Evolutionary conservation across 1,140 invertebrate genomes (phyloP).

Genomic region (Eumeta japonica): DNA sequence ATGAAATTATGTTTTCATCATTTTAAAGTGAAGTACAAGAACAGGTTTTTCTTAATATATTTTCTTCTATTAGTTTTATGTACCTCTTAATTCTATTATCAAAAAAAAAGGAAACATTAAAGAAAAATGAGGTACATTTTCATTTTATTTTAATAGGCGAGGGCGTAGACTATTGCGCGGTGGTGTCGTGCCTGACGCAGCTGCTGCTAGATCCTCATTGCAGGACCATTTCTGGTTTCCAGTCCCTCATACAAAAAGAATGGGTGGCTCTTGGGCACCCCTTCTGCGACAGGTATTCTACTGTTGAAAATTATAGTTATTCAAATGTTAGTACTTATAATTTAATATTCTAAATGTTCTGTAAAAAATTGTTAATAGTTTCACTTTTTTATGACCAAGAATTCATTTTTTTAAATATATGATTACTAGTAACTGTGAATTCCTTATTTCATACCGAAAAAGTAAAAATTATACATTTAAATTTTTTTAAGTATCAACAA

Average conservation of each 20-base stretch:
- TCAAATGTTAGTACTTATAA: too few relatives aligned
- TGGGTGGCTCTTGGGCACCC: slow-evolving; percentile 91
- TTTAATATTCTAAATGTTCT: too few relatives aligned
- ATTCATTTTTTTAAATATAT: too few relatives aligned
- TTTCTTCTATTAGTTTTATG: not conserved
- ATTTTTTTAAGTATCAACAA: too few relatives aligned
- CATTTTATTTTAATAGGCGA: slow-evolving; percentile 63
- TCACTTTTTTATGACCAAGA: too few relatives aligned
- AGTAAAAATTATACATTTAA: too few relatives aligned
- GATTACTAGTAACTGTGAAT: too few relatives aligned
- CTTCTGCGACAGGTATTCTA: slow-evolving; percentile 70
- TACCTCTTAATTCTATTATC: too few relatives aligned
- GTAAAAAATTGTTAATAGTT: too few relatives aligned
- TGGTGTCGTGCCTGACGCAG: slow-evolving; percentile 85
- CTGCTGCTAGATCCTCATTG: slow-evolving; percentile 82
- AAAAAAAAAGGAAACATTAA: not conserved
- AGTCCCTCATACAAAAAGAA: slow-evolving; percentile 89
- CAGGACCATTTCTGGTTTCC: slow-evolving; percentile 85
- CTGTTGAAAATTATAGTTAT: too few relatives aligned
- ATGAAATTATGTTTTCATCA: not conserved
- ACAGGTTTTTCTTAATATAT: not conserved
- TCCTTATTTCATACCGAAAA: too few relatives aligned
- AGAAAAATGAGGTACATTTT: not conserved
- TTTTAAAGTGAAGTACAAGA: not conserved
- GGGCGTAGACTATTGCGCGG: slow-evolving; percentile 84